phyloP scores from a whole-genome alignment of 2,113 vertebrate species.

The Mola mola region DNA sequence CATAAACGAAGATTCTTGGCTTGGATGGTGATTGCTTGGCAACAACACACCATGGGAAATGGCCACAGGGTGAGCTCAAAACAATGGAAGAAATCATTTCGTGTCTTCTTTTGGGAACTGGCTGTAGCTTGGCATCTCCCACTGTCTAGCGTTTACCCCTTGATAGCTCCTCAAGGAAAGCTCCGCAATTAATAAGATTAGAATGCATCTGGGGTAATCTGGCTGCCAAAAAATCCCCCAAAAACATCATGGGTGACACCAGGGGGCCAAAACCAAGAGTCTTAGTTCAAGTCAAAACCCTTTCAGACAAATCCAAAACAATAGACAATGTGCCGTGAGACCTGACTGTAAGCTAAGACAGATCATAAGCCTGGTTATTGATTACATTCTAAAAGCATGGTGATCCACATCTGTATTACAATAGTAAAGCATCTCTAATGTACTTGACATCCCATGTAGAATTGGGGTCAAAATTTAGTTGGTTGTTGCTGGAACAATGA shows the following conservation, averaged over 20 bases:
- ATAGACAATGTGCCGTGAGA: conserved; percentile 11
- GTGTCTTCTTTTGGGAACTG: conserved; percentile 1
- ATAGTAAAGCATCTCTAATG: conserved; percentile 3
- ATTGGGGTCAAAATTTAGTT: not conserved
- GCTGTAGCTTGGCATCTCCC: conserved; percentile 23
- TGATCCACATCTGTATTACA: conserved; percentile 36
- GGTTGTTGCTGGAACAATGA: not conserved
- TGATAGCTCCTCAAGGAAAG: conserved; percentile 10
- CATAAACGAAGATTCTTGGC: conserved; percentile 2
- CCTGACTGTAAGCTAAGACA: conserved; percentile 11
- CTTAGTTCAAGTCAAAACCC: conserved; percentile 10
- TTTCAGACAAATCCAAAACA: conserved; percentile 15
- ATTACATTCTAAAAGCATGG: conserved; percentile 26
- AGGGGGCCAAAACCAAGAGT: conserved; percentile 6
- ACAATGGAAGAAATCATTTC: conserved; percentile 26
- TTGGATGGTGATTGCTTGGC: conserved; percentile 16
- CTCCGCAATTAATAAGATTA: conserved; percentile 23
- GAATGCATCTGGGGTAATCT: conserved; percentile 14
- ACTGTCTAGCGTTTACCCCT: conserved; percentile 20
- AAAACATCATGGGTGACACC: conserved; percentile 5
- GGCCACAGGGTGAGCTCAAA: conserved; percentile 11
- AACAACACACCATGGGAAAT: conserved; percentile 8
- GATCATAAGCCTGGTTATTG: conserved; percentile 6
- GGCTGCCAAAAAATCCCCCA: not conserved
- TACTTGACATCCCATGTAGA: not conserved